Evolutionary conservation across 2,888 invertebrate genomes (phyloP).

Genomic region (Nipponacmea schrenckii): DNA sequence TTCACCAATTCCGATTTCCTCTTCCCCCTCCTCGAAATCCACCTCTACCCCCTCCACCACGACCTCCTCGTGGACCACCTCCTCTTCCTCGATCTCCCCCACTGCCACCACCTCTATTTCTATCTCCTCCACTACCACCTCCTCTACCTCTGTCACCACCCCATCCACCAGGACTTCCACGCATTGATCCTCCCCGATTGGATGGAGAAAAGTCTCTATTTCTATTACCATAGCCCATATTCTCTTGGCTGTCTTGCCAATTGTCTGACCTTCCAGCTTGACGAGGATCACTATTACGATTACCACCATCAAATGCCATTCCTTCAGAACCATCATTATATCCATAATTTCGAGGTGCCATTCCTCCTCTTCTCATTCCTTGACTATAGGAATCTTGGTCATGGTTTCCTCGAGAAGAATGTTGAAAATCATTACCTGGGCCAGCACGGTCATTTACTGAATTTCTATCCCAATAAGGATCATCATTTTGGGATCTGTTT

Average conservation of each 20-base stretch:
- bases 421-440: background rate
- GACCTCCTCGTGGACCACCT: background rate
- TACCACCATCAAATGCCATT: constrained; percentile 13
- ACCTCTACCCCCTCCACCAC: no score
- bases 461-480: no score
- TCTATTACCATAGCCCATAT: background rate
- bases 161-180: constrained; percentile 14
- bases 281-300: constrained; percentile 3
- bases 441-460: background rate
- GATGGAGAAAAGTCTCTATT: background rate
- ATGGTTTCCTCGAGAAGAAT: background rate
- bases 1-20: no score
- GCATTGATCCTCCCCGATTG: constrained; percentile 5
- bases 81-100: constrained; percentile 14
- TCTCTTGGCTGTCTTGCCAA: constrained; percentile 7
- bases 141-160: constrained; percentile 15
- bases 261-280: background rate
- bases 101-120: background rate
- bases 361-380: background rate
- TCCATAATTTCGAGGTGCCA: constrained; percentile 14
- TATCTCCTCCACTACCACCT: constrained; percentile 7
- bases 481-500: no score
- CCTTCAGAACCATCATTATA: constrained; percentile 22
- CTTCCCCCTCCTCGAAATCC: no score
- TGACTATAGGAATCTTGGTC: background rate